Evolutionary conservation across 1,140 invertebrate genomes (phyloP), one percentile per base, ranked within the genome.

Genomic region (Octopus bimaculoides): DNA sequence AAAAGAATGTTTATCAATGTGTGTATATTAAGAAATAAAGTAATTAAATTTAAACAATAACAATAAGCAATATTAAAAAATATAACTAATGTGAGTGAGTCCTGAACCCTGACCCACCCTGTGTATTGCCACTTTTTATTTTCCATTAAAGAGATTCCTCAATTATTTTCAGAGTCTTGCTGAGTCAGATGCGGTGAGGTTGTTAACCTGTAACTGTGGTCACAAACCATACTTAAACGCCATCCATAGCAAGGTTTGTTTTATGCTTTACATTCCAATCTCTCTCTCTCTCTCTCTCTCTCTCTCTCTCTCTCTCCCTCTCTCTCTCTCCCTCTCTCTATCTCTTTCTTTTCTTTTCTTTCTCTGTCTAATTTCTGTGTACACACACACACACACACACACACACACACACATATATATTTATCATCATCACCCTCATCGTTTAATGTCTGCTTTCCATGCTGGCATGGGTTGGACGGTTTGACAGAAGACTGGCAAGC

Each of bases 141-240:
- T 41, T 41, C 66, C 12, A 69, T 14, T 69, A 20, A 69, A 73
- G 7, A 73, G n/a, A 73, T 8, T 73, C 12, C 12, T 69, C 26
- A 41, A 41, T 3, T 17, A n/a, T 9, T 71, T 84, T 75, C 83
- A 88, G 86, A 79, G 79, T 56, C 56, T 88, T 61, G 87, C 88
- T 52, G 85, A 87, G 69, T 80, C 83, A 56, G 88, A 85, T 77
- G 84, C 86, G 4, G 85, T 88, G 0, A 81, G 82, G 52, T 81
- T 88, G n/a, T 80, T 89, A 26, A 86, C 85, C 7, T 79, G 85
- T 9, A 89, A 89, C 81, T 84, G 87, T 80, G 84, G 84, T 7
- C 88, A 89, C 79, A 85, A 87, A 82, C 88, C 88, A 56, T 89
- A 88, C 75, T 80, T 88, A 12, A 85, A 84, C 66, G 84, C 84